These are phyloP conservation scores for Rhea pennata DNA, from an alignment of 2,113 vertebrate species.

Conservation along the genomic window DNA sequence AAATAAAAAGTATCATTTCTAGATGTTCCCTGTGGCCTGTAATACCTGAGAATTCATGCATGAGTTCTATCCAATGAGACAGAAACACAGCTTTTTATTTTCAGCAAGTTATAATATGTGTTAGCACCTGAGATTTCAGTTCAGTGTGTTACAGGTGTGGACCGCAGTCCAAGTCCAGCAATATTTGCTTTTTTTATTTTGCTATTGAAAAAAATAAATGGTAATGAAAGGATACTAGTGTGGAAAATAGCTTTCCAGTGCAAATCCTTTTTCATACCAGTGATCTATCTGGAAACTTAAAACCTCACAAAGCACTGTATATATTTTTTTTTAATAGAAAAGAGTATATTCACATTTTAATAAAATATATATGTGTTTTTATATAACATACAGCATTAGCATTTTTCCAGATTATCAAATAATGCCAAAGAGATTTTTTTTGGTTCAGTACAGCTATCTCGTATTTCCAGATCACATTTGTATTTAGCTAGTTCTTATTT, in stretches of 20 bases:
- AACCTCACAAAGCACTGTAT: not conserved
- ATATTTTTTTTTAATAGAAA: not conserved
- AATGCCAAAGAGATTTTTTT: not conserved
- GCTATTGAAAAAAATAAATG: not conserved
- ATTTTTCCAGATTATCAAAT: not conserved
- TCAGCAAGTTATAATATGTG: accelerated
- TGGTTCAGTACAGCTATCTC: not conserved
- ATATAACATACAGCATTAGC: not conserved
- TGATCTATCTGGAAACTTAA: not conserved
- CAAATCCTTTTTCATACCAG: not conserved
- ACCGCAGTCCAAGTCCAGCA: not conserved
- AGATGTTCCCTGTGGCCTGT: not conserved
- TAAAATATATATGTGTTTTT: not conserved
- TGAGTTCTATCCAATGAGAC: not conserved
- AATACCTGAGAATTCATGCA: not conserved
- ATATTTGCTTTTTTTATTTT: not conserved
- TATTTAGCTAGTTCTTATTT: not conserved
- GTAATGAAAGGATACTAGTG: not conserved
- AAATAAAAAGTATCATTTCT: not conserved
- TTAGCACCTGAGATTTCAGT: not conserved
- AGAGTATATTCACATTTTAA: not conserved
- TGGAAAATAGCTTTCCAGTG: not conserved
- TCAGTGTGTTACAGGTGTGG: not conserved
- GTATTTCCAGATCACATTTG: not conserved
- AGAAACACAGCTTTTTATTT: not conserved